Evolutionary conservation across 2,888 invertebrate genomes (phyloP), one percentile per base, ranked within the genome.

Genomic region (Lathronympha strigana): DNA sequence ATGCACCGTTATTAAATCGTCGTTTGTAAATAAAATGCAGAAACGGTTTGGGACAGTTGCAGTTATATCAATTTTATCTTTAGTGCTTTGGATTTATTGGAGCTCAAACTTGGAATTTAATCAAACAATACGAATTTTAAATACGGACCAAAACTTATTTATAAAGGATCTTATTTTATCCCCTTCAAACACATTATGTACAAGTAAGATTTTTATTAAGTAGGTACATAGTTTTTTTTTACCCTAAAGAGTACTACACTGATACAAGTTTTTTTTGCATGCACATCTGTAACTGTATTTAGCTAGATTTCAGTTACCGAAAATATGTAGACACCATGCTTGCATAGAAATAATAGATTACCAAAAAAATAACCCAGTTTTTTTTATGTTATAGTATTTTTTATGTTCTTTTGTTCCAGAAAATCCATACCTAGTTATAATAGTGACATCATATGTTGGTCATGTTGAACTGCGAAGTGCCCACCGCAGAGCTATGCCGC

Each of bases 371-470:
- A 36, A 36, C 36, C n/a, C n/a, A n/a, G n/a, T n/a, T n/a, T n/a
- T n/a, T n/a, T n/a, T n/a, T n/a, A n/a, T n/a, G n/a, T n/a, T n/a
- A n/a, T n/a, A n/a, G 1, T 36, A 1, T 36, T 13, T 8, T 40
- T 17, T 43, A 43, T 19, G 3, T 9, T 43, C 55, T 63, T 50
- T 15, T 19, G 21, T 84, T 84, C 40, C 81, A 90, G 89, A 67
- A 54, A 70, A 72, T 3, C 73, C 77, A 40, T 80, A 82, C 33
- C 63, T 88, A 40, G 63, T 93, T 23, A 90, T 95, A 60, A 90
- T 97, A 63, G 93, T 97, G 23, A 96, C 96, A 13, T 97, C 96
- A 0, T 96, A 96, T 84, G 95, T 95, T 17, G 95, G 95, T 0
- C 94, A 97, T 82, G 92, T 95, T 31, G 94, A 95, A 72, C 81